These are phyloP conservation scores for Pangasius macronema DNA, from an alignment of 2,797 vertebrate species.

Conservation along the genomic window DNA sequence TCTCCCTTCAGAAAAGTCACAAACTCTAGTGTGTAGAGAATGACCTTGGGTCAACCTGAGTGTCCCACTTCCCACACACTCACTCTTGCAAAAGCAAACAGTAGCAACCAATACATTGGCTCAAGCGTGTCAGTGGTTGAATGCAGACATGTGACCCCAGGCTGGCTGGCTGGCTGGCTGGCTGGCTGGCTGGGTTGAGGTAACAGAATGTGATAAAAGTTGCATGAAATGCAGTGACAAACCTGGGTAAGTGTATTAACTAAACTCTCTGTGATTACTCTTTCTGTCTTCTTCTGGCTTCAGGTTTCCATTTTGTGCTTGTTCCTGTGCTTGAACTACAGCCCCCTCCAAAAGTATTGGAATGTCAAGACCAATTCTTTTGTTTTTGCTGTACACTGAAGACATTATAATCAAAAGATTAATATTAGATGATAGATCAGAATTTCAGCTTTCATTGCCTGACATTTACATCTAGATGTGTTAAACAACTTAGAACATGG, in stretches of 20 bases:
- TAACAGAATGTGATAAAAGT: constrained; percentile 59
- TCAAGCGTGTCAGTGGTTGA: constrained; percentile 60
- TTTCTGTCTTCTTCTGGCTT: not conserved
- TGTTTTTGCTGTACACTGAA: not conserved
- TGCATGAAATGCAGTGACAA: not conserved
- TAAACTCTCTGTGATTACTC: not conserved
- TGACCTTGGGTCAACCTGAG: constrained; percentile 44
- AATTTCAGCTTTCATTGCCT: not conserved
- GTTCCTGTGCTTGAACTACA: not conserved
- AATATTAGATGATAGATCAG: not conserved
- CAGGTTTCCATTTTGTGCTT: not conserved
- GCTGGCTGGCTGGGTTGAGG: constrained; percentile 57
- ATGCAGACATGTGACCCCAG: constrained; percentile 64
- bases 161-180: constrained; percentile 60
- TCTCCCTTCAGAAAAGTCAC: constrained; percentile 60
- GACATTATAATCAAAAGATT: not conserved
- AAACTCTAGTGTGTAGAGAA: constrained; percentile 47
- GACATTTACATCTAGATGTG: not conserved
- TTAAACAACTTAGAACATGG: not conserved
- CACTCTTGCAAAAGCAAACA: constrained; percentile 20
- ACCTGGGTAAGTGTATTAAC: constrained; percentile 54
- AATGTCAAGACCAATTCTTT: not conserved
- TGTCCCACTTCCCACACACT: not conserved
- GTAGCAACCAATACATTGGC: constrained; percentile 34
- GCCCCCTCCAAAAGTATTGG: not conserved